Conservation (phyloP, 2,113 vertebrate genomes). For the Spea multiplicata region DNA sequence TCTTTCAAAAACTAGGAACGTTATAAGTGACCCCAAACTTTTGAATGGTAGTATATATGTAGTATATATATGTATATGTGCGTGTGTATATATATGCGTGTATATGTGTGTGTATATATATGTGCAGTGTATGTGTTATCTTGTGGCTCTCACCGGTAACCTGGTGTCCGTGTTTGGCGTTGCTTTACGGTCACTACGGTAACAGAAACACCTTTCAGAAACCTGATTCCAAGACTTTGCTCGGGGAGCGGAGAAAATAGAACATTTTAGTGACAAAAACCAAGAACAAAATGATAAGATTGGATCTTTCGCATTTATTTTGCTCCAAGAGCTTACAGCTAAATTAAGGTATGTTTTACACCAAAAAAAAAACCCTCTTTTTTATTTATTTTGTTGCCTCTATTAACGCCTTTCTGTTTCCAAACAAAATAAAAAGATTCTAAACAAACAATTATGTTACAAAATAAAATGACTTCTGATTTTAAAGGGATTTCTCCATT, state of each 20-base stretch:
- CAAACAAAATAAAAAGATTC: too few relatives aligned
- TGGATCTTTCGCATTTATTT: not conserved
- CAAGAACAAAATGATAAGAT: not conserved
- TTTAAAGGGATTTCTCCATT: not conserved
- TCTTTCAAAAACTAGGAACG: too few relatives aligned
- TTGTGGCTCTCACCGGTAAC: slow-evolving; percentile 7
- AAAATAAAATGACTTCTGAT: not conserved
- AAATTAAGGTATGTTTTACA: not conserved
- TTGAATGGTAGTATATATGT: too few relatives aligned
- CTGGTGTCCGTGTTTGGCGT: slow-evolving; percentile 28
- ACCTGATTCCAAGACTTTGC: not conserved
- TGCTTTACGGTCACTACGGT: slow-evolving; percentile 44
- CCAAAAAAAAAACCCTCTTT: too few relatives aligned
- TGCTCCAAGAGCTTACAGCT: not conserved
- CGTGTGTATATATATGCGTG: too few relatives aligned
- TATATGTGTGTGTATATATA: too few relatives aligned
- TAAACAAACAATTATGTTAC: not conserved
- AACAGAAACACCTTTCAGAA: not conserved
- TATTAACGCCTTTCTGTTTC: too few relatives aligned
- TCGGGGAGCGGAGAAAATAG: not conserved
- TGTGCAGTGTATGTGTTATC: not conserved
- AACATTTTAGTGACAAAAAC: not conserved
- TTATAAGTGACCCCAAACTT: too few relatives aligned
- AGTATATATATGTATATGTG: too few relatives aligned
- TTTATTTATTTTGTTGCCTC: not conserved